Evolutionary conservation across 2,113 vertebrate genomes (phyloP), one percentile per base, ranked within the genome.

Genomic region (Pontoporia blainvillei): DNA sequence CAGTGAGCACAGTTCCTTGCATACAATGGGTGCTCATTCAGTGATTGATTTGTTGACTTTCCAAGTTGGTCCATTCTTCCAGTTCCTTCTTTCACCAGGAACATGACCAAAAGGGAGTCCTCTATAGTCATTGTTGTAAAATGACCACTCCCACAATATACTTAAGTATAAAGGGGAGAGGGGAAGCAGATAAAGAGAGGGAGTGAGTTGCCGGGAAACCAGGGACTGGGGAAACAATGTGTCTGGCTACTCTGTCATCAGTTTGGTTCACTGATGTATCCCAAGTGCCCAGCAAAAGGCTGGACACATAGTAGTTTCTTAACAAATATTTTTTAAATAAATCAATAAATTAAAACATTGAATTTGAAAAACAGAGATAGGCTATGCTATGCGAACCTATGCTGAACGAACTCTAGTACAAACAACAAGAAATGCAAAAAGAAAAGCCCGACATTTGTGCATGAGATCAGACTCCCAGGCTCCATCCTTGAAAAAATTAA

Each of bases 351-450:
- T 87, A 91, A 92, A 91, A 75, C 12, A 62, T 3, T 86, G 39
- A 82, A 75, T 95, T 75, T 96, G 54, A 91, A 89, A 96, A 96
- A 71, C 7, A 94, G 31, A 91, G 29, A 39, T 69, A 86, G 61
- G 25, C 86, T 52, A 91, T 85, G 34, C 12, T 88, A 72, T 46
- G 20, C 8, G 78, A 81, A 94, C 86, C 15, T 83, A 13, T 31
- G 71, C 46, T 69, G 23, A 20, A 72, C 86, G 23, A 94, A 67
- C 5, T 52, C 61, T 27, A 75, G 83, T 57, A 12, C 31, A 59
- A 46, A 72, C 41, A 66, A 62, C 1, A 89, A 84, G 21, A 85
- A 82, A 66, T 62, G 11, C 25, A 90, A 72, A 52, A 57, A 46
- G 39, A 59, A 67, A 86, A 90, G 29, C 20, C 76, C 3, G 62